These are phyloP conservation scores for Hafferia zeledoni DNA, from an alignment of 2,797 vertebrate genomes.

Conservation along the genomic window DNA sequence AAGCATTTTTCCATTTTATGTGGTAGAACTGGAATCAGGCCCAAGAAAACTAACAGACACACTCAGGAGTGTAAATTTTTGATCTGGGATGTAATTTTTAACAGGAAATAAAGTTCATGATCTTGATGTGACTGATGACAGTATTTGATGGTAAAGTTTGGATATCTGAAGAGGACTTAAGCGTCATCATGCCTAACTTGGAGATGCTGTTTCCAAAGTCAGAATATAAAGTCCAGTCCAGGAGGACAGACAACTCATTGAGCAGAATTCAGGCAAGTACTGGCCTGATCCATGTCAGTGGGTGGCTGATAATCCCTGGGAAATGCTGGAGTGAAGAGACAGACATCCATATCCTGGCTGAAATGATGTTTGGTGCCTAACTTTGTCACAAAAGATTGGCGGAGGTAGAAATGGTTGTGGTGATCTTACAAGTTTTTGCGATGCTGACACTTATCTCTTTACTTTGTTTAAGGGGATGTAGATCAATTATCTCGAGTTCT, in stretches of 20 bases:
- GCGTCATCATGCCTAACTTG: neutral
- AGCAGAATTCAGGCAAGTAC: neutral
- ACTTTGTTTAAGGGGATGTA: neutral
- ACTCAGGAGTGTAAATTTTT: neutral
- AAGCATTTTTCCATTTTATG: neutral
- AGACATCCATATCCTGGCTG: neutral
- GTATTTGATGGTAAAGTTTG: neutral
- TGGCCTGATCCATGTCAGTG: neutral
- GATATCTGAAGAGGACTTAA: neutral
- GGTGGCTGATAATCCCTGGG: neutral
- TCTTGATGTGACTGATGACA: neutral
- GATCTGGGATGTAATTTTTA: neutral
- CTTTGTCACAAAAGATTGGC: neutral
- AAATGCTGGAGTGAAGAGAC: neutral
- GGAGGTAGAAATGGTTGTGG: neutral
- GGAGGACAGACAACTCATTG: neutral
- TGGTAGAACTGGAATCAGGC: neutral
- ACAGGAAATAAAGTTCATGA: neutral
- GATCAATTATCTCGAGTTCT: neutral
- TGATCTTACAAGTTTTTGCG: neutral
- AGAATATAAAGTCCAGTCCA: neutral
- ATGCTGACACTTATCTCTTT: neutral
- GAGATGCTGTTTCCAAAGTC: neutral
- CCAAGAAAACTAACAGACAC: neutral
- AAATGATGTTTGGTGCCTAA: neutral